phyloP scores from a whole-genome alignment of 2,797 vertebrate genomes.

The Sebastes jordani region DNA sequence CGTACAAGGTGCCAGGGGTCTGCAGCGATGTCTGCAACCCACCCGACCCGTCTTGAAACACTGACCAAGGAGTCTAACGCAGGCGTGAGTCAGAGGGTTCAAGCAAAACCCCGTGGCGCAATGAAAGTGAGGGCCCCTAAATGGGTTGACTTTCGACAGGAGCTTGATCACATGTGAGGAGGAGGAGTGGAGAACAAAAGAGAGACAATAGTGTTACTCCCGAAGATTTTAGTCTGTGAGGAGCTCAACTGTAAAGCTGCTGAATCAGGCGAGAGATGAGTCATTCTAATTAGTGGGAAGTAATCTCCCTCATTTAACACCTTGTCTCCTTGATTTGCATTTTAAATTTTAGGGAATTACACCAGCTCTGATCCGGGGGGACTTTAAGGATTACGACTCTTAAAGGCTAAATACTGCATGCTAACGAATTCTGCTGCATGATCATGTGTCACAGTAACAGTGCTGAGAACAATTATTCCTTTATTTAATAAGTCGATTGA shows the following conservation, averaged over 20 bases:
- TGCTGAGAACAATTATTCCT: neutral
- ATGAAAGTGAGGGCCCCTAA: neutral
- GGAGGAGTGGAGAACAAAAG: neutral
- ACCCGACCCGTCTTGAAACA: no score
- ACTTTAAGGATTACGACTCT: neutral
- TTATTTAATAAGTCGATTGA: neutral
- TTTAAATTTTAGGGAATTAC: neutral
- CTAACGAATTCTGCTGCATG: neutral
- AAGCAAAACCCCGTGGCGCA: no score
- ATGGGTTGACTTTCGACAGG: neutral
- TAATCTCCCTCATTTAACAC: neutral
- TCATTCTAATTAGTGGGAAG: slow-evolving; percentile 4
- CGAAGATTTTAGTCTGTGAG: neutral
- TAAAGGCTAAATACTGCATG: neutral
- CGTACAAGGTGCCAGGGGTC: fast-evolving
- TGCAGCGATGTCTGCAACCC: no score
- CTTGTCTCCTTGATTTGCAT: neutral
- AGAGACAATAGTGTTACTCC: neutral
- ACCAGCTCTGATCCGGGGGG: neutral
- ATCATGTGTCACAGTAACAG: neutral
- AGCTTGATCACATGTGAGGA: neutral
- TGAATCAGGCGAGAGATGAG: slow-evolving; percentile 1
- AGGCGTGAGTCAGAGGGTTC: no score
- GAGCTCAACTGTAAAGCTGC: neutral
- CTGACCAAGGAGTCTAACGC: no score